Conservation (phyloP, 2,797 vertebrate species). For the Anguilla pacifica region DNA sequence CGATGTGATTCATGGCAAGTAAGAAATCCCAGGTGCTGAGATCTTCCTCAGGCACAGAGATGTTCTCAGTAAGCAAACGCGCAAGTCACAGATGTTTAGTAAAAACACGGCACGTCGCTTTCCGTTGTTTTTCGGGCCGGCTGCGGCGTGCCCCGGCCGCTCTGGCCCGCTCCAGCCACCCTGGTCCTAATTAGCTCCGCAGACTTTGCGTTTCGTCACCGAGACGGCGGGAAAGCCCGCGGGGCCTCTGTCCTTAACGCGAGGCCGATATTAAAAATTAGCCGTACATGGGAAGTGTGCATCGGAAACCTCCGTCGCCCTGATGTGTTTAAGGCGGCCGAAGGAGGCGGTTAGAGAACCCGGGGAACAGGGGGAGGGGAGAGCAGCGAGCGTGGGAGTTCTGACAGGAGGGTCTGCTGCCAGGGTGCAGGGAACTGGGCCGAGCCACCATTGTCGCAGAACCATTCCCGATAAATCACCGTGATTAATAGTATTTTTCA, state of each 20-base stretch:
- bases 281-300: slow-evolving; percentile 63
- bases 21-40: not conserved
- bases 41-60: slow-evolving; percentile 3
- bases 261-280: slow-evolving; percentile 61
- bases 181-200: slow-evolving; percentile 30
- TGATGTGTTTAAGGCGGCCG: slow-evolving; percentile 59
- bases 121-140: slow-evolving; percentile 43
- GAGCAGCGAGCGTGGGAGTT: slow-evolving; percentile 50
- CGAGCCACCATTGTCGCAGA: slow-evolving; percentile 48
- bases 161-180: not conserved
- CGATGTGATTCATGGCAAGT: not conserved
- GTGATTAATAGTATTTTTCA: slow-evolving; percentile 59
- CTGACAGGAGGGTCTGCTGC: slow-evolving; percentile 55
- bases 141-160: slow-evolving; percentile 18
- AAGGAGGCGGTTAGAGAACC: slow-evolving; percentile 55
- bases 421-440: slow-evolving; percentile 45
- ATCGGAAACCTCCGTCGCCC: slow-evolving; percentile 57
- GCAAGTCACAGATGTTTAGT: slow-evolving; percentile 46
- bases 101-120: slow-evolving; percentile 52
- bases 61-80: slow-evolving; percentile 4
- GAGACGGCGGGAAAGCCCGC: slow-evolving; percentile 50
- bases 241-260: slow-evolving; percentile 62
- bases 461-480: slow-evolving; percentile 47
- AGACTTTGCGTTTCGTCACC: slow-evolving; percentile 52
- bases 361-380: slow-evolving; percentile 42